A percentile compares a stretch with the other conserved stretches of the same genome.
Conservation (phyloP, 1,140 invertebrate genomes). For the Heliothis virescens region DNA sequence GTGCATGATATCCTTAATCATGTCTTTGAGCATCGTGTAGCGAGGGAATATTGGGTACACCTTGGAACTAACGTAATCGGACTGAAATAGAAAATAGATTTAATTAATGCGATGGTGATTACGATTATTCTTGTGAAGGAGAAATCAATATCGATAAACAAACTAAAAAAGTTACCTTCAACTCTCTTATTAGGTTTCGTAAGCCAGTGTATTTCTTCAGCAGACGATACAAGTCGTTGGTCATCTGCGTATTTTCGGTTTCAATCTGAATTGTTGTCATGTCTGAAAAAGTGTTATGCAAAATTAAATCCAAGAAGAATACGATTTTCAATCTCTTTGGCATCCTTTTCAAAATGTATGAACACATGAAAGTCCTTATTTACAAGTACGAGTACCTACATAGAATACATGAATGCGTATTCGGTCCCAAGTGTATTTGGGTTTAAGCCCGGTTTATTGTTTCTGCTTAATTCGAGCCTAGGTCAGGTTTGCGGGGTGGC, state of each 20-base stretch:
- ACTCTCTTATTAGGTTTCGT: slow-evolving; percentile 94
- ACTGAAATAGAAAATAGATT: slow-evolving; percentile 86
- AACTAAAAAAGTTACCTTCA: slow-evolving; percentile 89
- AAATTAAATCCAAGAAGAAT: no score
- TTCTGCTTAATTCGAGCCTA: slow-evolving; percentile 58
- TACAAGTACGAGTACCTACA: slow-evolving; percentile 5
- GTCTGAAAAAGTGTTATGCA: slow-evolving; percentile 87
- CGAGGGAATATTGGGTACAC: slow-evolving; percentile 97
- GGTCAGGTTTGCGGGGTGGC: slow-evolving; percentile 46
- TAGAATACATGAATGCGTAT: slow-evolving; percentile 27
- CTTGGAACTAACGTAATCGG: slow-evolving; percentile 95
- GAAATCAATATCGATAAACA: neutral
- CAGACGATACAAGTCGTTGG: slow-evolving; percentile 96
- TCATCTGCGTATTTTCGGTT: slow-evolving; percentile 97
- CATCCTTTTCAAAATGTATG: neutral
- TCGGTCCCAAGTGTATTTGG: slow-evolving; percentile 33
- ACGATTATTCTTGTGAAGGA: neutral
- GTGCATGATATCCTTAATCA: slow-evolving; percentile 98
- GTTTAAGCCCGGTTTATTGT: slow-evolving; percentile 57
- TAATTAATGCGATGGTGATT: no score
- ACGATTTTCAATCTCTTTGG: neutral
- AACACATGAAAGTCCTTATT: neutral
- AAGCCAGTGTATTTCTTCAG: slow-evolving; percentile 96
- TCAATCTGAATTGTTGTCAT: slow-evolving; percentile 97
- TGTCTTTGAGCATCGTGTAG: slow-evolving; percentile 97